Conservation (phyloP, 2,113 vertebrate species). For the Odontesthes bonariensis region DNA sequence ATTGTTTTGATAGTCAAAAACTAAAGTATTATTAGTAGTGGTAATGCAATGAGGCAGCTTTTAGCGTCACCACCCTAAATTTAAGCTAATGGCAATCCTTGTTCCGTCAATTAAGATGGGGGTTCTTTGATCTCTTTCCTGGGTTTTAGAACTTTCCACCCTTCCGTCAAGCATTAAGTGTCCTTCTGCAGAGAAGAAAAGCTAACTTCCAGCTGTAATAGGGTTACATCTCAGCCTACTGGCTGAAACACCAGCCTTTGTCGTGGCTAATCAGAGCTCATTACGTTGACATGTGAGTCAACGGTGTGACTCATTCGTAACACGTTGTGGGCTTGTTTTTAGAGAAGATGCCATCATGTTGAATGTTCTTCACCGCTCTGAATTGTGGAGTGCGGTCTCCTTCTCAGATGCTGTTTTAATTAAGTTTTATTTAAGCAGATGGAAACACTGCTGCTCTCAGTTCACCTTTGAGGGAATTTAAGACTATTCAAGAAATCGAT, state of each 20-base stretch:
- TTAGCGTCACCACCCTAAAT: too few species aligned
- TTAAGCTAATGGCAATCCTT: neutral
- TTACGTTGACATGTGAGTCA: conserved; percentile 25
- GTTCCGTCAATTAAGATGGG: neutral
- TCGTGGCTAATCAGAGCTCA: conserved; percentile 34
- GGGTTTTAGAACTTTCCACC: conserved; percentile 32
- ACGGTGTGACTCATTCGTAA: conserved; percentile 29
- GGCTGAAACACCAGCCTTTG: conserved; percentile 27
- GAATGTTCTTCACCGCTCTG: neutral
- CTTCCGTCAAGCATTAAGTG: conserved; percentile 24
- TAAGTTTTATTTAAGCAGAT: neutral
- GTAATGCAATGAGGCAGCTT: too few species aligned
- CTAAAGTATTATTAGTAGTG: too few species aligned
- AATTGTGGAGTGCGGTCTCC: neutral
- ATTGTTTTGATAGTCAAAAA: too few species aligned
- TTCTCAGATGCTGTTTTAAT: neutral
- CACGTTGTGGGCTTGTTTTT: conserved; percentile 22
- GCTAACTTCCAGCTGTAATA: conserved; percentile 37
- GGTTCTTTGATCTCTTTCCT: conserved; percentile 23
- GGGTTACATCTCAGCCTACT: conserved; percentile 17
- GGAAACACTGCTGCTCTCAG: conserved; percentile 21
- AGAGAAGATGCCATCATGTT: neutral
- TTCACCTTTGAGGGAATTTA: conserved; percentile 11
- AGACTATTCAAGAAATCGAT: neutral
- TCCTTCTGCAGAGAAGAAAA: conserved; percentile 16